phyloP scores from a whole-genome alignment of 2,888 invertebrate genomes.

The Poecilus cupreus region DNA sequence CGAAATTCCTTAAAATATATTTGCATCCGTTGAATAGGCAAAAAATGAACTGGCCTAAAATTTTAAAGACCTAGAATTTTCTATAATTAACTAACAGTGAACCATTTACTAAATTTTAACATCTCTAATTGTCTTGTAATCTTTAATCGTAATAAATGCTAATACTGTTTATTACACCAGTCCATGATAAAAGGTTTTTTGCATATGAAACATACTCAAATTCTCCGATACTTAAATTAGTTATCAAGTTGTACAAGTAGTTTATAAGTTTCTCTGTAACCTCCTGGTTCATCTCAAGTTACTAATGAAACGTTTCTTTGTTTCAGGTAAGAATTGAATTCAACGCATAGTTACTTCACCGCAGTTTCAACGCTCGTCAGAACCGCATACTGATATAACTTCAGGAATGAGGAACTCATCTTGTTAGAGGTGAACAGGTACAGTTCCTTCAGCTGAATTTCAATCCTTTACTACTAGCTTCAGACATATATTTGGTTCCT shows the following conservation, averaged over 20 bases:
- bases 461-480: no score
- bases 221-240: constrained; percentile 12
- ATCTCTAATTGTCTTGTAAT: no score
- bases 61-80: no score
- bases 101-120: no score
- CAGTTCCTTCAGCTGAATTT: background rate
- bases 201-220: background rate
- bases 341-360: constrained; percentile 51
- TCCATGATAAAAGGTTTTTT: constrained; percentile 36
- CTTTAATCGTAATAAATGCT: no score
- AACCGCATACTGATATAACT: background rate
- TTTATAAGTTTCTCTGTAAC: constrained; percentile 23
- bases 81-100: no score
- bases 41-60: no score
- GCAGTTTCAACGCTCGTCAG: background rate
- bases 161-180: no score
- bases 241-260: constrained; percentile 17
- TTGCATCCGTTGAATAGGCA: no score
- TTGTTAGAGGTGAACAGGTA: background rate
- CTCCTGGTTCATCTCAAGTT: constrained; percentile 17
- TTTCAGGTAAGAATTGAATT: constrained; percentile 65
- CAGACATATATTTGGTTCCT: no score
- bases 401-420: background rate
- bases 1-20: no score
- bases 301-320: constrained; percentile 64